phyloP scores from a whole-genome alignment of 2,113 vertebrate species.

The Anas platyrhynchos region DNA sequence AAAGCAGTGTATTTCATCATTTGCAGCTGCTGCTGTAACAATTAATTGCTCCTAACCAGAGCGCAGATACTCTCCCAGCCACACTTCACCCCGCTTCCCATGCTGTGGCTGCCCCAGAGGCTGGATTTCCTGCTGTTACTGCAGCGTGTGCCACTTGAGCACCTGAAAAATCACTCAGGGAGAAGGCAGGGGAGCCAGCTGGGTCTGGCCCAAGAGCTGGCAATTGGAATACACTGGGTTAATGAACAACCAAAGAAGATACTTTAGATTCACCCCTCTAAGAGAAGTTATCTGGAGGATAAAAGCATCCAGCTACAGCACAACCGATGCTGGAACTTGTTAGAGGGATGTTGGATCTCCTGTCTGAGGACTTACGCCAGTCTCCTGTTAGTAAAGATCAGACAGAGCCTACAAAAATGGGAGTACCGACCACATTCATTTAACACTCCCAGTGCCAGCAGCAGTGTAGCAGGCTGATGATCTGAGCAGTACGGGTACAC shows the following conservation, averaged over 20 bases:
- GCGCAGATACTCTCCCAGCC: not conserved
- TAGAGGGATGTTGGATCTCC: not conserved
- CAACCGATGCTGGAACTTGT: not conserved
- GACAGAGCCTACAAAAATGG: not conserved
- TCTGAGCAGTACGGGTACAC: not conserved
- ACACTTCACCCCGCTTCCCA: not conserved
- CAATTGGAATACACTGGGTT: not conserved
- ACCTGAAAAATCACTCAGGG: not conserved
- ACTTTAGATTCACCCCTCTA: not conserved
- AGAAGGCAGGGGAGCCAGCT: not conserved
- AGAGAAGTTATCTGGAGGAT: not conserved
- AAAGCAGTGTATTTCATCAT: not conserved
- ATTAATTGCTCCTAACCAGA: conserved; percentile 3
- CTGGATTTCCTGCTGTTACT: not conserved
- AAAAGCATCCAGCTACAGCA: not conserved
- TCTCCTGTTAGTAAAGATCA: not conserved
- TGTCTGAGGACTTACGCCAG: not conserved
- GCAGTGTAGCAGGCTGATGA: not conserved
- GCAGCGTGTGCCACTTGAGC: not conserved
- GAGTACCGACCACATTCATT: not conserved
- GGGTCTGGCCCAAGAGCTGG: not conserved
- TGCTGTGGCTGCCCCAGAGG: not conserved
- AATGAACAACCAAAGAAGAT: not conserved
- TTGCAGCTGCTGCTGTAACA: not conserved
- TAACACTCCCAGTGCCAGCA: not conserved